Evolutionary conservation across 2,797 vertebrate genomes (phyloP), one percentile per base, ranked within the genome.

Genomic region (Galago senegalensis): DNA sequence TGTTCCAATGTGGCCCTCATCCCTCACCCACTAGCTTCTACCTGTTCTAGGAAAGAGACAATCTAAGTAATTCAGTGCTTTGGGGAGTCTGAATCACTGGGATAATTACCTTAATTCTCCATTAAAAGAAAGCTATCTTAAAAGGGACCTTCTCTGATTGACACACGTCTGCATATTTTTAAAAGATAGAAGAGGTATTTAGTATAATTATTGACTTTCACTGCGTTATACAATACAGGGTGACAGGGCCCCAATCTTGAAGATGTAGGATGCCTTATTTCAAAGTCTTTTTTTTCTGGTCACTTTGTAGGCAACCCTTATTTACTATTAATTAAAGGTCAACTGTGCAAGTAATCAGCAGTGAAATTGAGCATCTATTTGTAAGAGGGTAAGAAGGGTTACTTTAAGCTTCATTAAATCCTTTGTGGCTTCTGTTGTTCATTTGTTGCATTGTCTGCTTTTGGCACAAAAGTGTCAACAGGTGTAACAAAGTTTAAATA

Each of bases 401-500:
- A 7, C 60, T 94, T 96, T n/a, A 94, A 98, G 65, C 43, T 80
- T 69, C 75, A 60, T 90, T 97, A 93, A 56, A 70, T 49, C 61
- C 77, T 93, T 88, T 72, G 92, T 56, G 58, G 73, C 98, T 98
- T 95, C 80, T 85, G 91, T 94, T 96, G 90, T 96, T 97, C 96
- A 76, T 96, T 93, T 76, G 65, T 94, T 72, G 67, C 70, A 80
- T 94, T 93, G 93, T 91, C 72, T 69, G 34, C 67, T 91, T 96
- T 96, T 98, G 97, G 97, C 98, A 96, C 23, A 69, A 34, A 97
- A 88, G 65, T 76, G 89, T 93, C 70, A 92, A 96, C 97, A 97
- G 96, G 97, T 97, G 93, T 77, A 91, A 81, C n/a, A 29, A 91
- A 63, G 86, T 97, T 96, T 91, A 94, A 96, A 96, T 89, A 81